Evolutionary conservation across 2,797 vertebrate species (phyloP).

Genomic region (Bovichtus variegatus): DNA sequence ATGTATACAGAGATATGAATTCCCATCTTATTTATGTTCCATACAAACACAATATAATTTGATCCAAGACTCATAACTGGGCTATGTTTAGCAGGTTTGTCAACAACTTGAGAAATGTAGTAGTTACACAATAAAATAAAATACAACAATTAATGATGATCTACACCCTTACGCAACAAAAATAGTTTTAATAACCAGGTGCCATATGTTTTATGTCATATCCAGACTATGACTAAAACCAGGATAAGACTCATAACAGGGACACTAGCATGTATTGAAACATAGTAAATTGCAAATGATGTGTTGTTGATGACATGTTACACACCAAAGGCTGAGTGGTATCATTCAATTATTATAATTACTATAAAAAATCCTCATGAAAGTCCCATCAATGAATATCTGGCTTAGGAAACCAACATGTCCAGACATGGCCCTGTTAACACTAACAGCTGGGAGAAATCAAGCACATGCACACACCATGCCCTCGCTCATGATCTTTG

Average conservation of each 20-base stretch:
- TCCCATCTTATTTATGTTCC: background rate
- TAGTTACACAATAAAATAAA: background rate
- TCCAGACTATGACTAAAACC: background rate
- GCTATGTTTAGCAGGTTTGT: background rate
- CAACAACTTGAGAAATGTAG: background rate
- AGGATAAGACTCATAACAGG: background rate
- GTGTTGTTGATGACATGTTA: background rate
- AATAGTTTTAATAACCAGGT: background rate
- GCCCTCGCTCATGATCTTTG: background rate
- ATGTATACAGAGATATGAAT: background rate
- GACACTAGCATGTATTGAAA: background rate
- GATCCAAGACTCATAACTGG: background rate
- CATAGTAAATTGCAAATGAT: background rate
- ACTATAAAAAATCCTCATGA: background rate
- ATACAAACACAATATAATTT: background rate
- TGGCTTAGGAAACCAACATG: background rate
- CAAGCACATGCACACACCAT: background rate
- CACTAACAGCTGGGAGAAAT: background rate
- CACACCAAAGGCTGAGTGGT: background rate
- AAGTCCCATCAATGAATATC: background rate
- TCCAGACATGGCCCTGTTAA: background rate
- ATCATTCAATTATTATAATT: background rate
- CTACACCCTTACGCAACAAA: background rate
- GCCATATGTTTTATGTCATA: background rate
- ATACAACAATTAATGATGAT: background rate